Percentiles rank a stretch among this genome's conserved stretches.
Evolutionary conservation across 2,113 vertebrate species (phyloP).

Genomic region (Mus musculus): GRCm39 chr2:38098001-38098500

Average conservation of each 20-base stretch:
- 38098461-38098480: background rate
- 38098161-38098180: background rate
- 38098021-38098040: background rate
- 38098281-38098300: background rate
- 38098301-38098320: background rate
- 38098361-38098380: background rate
- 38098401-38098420: background rate
- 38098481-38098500: background rate
- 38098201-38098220: background rate
- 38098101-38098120: conserved; percentile 29
- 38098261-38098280: background rate
- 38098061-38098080: background rate
- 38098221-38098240: background rate
- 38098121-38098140: conserved; percentile 8
- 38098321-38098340: background rate
- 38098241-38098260: background rate
- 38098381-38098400: background rate
- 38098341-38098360: background rate
- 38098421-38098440: background rate
- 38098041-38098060: background rate
- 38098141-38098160: background rate
- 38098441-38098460: background rate
- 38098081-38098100: conserved; percentile 32
- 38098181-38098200: background rate
- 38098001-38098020: background rate